Percentiles rank a stretch among this genome's conserved stretches.
phyloP scores from a whole-genome alignment of 2,797 vertebrate species.

The Tenualosa thibaudeaui region DNA sequence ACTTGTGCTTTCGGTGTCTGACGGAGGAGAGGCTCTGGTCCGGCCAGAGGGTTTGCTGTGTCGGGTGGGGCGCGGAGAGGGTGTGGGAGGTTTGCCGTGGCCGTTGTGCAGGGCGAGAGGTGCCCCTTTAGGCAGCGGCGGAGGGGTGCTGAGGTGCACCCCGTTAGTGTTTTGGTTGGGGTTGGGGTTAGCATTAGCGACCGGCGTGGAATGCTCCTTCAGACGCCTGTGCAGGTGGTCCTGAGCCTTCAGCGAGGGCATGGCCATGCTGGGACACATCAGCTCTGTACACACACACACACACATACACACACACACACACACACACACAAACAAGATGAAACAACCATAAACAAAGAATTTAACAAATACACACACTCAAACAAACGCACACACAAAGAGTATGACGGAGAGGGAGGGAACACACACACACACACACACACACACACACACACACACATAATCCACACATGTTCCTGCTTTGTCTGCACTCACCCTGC shows the following conservation, averaged over 20 bases:
- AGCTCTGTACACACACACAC: constrained; percentile 34
- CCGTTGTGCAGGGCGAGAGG: constrained; percentile 64
- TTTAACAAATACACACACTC: neutral
- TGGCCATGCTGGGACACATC: constrained; percentile 40
- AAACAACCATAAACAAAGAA: neutral
- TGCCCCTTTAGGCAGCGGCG: constrained; percentile 65
- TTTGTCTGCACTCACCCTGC: constrained; percentile 65
- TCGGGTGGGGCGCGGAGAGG: constrained; percentile 59
- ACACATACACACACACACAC: neutral
- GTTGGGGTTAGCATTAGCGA: neutral
- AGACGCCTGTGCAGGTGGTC: constrained; percentile 76
- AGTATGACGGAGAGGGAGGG: neutral
- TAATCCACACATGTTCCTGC: neutral
- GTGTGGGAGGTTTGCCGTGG: constrained; percentile 65
- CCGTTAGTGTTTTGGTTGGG: neutral
- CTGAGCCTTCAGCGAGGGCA: constrained; percentile 71
- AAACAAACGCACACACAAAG: neutral
- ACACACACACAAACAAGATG: neutral
- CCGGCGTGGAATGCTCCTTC: constrained; percentile 53
- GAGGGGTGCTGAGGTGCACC: constrained; percentile 60
- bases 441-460: neutral
- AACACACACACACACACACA: neutral
- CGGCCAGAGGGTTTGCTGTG: constrained; percentile 70
- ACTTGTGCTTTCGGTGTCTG: constrained; percentile 58
- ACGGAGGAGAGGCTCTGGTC: constrained; percentile 60